phyloP scores from a whole-genome alignment of 2,113 vertebrate genomes.

The Calyptommatus sinebrachiatus region DNA sequence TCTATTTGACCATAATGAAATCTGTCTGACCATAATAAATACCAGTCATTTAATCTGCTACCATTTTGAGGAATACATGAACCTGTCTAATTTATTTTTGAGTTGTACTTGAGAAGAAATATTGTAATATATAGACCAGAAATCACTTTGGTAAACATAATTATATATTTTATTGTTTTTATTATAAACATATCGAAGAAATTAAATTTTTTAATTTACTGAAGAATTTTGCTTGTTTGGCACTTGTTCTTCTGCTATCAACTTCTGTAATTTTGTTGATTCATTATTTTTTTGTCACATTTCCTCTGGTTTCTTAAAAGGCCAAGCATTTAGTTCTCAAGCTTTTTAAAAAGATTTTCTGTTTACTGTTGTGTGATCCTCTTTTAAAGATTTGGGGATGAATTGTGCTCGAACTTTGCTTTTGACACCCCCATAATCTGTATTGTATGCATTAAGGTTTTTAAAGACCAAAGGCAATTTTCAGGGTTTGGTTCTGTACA shows the following conservation, averaged over 20 bases:
- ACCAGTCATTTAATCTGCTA: too few relatives aligned
- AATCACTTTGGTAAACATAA: conserved; percentile 9
- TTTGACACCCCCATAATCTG: not conserved
- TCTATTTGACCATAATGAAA: too few relatives aligned
- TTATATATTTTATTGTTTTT: not conserved
- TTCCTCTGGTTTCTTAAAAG: not conserved
- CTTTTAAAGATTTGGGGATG: not conserved
- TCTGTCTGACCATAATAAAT: too few relatives aligned
- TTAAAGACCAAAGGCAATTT: not conserved
- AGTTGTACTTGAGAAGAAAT: conserved; percentile 17
- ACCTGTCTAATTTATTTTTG: conserved; percentile 40
- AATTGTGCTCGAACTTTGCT: not conserved
- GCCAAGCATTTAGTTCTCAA: not conserved
- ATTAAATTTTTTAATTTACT: not conserved
- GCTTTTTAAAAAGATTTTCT: not conserved
- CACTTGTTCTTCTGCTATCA: not conserved
- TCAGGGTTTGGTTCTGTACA: not conserved
- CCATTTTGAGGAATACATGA: too few relatives aligned
- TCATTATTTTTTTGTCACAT: too few relatives aligned
- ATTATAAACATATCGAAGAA: not conserved
- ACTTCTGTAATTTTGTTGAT: not conserved
- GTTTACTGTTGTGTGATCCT: not conserved
- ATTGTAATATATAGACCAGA: conserved; percentile 10
- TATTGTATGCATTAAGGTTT: not conserved
- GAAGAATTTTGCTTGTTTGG: not conserved